Evolutionary conservation across 2,888 invertebrate species (phyloP).

Genomic region (Diplazon laetatorius): DNA sequence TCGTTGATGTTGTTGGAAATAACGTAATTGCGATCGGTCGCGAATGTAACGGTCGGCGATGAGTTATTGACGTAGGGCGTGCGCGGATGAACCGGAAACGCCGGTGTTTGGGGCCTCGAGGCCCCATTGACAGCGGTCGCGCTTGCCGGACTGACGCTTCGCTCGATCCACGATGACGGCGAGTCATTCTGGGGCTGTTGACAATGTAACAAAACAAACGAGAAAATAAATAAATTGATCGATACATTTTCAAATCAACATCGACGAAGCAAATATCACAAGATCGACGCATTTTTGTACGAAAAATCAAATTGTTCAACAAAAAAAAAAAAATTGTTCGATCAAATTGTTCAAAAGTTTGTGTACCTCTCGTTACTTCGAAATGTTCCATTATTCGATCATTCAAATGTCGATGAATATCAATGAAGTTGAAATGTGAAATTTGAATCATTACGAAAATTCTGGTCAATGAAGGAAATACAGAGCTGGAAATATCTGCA

Average conservation of each 20-base stretch:
- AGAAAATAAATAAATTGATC: no score
- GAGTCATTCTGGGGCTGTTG: conserved; percentile 83
- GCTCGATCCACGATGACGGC: conserved; percentile 86
- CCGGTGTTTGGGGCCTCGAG: conserved; percentile 93
- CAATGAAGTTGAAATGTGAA: no score
- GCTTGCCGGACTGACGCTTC: conserved; percentile 85
- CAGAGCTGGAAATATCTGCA: no score
- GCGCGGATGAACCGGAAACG: conserved; percentile 95
- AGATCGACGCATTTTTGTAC: background rate
- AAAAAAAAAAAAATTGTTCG: conserved; percentile 1
- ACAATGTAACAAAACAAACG: conserved; percentile 32
- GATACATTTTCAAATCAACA: background rate
- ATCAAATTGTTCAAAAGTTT: background rate
- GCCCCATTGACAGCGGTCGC: conserved; percentile 84
- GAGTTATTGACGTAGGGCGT: conserved; percentile 93
- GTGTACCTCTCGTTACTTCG: background rate
- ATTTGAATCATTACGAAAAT: no score
- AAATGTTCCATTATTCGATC: conserved; percentile 30
- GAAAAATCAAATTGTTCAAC: background rate
- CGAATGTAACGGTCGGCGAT: conserved; percentile 85
- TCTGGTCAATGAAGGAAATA: no score
- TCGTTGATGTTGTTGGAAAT: conserved; percentile 75
- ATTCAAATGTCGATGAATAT: conserved; percentile 2
- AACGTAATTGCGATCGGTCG: conserved; percentile 76
- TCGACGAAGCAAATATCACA: no score